These are phyloP conservation scores for Rutilus rutilus DNA, from an alignment of 2,113 vertebrate species.

Conservation along the genomic window DNA sequence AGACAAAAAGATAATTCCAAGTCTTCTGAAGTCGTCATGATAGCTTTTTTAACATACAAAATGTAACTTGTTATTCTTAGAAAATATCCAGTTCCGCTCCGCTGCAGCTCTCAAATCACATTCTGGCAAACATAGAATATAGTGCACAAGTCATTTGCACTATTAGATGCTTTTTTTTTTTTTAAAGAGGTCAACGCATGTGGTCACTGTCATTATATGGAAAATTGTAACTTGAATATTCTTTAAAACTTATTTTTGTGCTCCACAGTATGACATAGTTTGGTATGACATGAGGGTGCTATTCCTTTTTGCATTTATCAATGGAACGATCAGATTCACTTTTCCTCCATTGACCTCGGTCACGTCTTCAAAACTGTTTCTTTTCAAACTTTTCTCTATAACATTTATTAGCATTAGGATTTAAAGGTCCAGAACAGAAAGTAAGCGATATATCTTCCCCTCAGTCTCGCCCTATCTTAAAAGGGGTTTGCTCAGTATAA, in stretches of 20 bases:
- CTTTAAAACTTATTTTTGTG: neutral
- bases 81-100: neutral
- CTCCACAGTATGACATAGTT: neutral
- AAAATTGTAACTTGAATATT: neutral
- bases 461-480: slow-evolving; percentile 7
- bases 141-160: neutral
- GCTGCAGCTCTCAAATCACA: too few species aligned
- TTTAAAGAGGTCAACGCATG: neutral
- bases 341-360: neutral
- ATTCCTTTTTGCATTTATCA: neutral
- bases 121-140: neutral
- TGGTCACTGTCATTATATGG: neutral
- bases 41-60: neutral
- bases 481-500: slow-evolving; percentile 33
- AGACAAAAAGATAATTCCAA: neutral
- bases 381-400: neutral
- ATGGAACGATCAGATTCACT: neutral
- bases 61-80: neutral
- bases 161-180: neutral
- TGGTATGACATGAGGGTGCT: neutral
- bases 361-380: neutral
- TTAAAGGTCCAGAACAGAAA: neutral
- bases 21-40: too few species aligned
- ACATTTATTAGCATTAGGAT: slow-evolving; percentile 8
- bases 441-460: neutral